Conservation (phyloP, 2,888 invertebrate genomes). For the Macrosiphum euphorbiae region DNA sequence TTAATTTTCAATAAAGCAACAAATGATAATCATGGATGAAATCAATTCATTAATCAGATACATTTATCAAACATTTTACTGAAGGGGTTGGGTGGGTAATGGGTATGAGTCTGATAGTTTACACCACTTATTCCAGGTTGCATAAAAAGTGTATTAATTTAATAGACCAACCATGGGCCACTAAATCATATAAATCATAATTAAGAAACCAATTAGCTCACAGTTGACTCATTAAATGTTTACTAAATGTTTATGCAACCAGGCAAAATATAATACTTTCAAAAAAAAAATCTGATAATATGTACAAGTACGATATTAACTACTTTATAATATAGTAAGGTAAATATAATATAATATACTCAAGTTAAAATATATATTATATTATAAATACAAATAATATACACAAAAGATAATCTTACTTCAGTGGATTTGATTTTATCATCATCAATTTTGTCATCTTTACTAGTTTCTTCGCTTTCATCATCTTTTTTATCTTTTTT, state of each 20-base stretch:
- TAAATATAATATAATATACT: neutral
- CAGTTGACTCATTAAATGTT: neutral
- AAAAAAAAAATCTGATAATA: neutral
- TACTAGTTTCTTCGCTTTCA: constrained; percentile 74
- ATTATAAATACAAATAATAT: neutral
- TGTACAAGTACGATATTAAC: neutral
- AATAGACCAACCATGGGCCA: neutral
- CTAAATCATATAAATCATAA: neutral
- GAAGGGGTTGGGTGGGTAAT: neutral
- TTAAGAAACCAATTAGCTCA: neutral
- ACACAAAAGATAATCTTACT: constrained; percentile 19
- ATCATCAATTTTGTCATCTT: constrained; percentile 73
- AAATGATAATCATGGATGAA: neutral
- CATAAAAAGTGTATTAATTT: neutral
- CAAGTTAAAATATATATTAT: neutral
- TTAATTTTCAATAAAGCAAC: neutral
- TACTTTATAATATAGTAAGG: neutral
- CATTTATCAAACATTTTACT: neutral
- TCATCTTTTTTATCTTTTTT: constrained; percentile 70
- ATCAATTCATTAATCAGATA: neutral
- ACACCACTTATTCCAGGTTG: neutral
- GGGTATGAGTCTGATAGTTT: neutral
- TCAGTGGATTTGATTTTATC: constrained; percentile 66
- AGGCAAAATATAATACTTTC: neutral
- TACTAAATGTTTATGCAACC: neutral